Evolutionary conservation across 2,797 vertebrate genomes (phyloP), one percentile per base, ranked within the genome.

Genomic region (Rhinogobio ventralis): DNA sequence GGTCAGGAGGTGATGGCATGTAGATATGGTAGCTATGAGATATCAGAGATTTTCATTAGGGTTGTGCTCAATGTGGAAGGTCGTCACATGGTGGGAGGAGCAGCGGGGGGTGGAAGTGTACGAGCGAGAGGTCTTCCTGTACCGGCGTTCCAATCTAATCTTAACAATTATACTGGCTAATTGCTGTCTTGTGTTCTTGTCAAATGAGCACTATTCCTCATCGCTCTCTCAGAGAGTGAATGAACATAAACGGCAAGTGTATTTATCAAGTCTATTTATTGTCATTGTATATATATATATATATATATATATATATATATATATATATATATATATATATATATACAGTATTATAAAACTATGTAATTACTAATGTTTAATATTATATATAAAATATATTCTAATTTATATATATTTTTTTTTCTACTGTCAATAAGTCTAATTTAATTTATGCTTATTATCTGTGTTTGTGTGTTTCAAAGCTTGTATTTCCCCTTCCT

Each of bases 11-110:
- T 85, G 82, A 84, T 83, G 78, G 76, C 82, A 85, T 88, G 87
- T 80, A 86, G 82, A 82, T 86, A 86, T 15, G 85, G 42, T 60
- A 30, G 53, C 55, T 60, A 30, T 87, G 86, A 89, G 89, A 87
- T 89, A 90, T 92, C 33, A 89, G 89, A 87, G 90, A 88, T 90
- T 88, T 86, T 88, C 84, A 88, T 88, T 86, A 88, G 77, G 74
- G 74, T 71, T 88, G 64, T 55, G 66, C 82, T 88, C 82, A 83
- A 76, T 85, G 87, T 71, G 82, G 79, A 82, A 87, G 85, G 87
- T 88, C 20, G 67, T 80, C 46, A 66, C 42, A 23, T 51, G 77
- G 60, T 49, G n/a, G 55, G n/a, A 64, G 15, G 42, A 78, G 25
- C 15, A 33, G 57, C n/a, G 0, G 76, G 33, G 19, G 60, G 77